Conservation (phyloP, 2,797 vertebrate genomes). For the Lates japonicus region DNA sequence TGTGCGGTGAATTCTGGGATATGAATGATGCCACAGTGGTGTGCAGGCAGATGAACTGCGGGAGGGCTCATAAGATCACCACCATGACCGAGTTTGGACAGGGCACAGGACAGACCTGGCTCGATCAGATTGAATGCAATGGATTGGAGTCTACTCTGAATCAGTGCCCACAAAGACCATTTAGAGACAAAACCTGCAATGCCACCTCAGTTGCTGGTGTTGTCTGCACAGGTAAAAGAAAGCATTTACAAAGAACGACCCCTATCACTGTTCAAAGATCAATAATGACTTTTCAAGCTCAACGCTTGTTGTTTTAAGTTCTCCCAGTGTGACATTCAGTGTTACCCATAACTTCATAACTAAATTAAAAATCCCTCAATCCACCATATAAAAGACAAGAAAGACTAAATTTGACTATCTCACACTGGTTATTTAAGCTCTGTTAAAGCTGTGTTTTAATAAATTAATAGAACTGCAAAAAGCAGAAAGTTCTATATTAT, state of each 20-base stretch:
- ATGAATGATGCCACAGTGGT: constrained; percentile 65
- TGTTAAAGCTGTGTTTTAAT: too few species aligned
- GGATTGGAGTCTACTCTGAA: constrained; percentile 61
- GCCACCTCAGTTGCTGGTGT: constrained; percentile 66
- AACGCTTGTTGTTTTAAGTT: background rate
- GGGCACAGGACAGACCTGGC: constrained; percentile 32
- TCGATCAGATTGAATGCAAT: constrained; percentile 64
- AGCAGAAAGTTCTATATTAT: too few species aligned
- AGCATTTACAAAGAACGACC: background rate
- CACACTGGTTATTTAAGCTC: too few species aligned
- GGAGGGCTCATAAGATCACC: constrained; percentile 49
- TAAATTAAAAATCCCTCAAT: background rate
- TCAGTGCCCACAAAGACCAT: constrained; percentile 57
- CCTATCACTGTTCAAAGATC: background rate
- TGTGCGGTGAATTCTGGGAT: constrained; percentile 79
- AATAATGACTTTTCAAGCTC: background rate
- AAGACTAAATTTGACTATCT: background rate
- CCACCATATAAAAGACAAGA: background rate
- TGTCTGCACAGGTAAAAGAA: constrained; percentile 70
- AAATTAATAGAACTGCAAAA: too few species aligned
- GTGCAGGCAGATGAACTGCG: constrained; percentile 76
- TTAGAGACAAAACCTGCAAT: constrained; percentile 61
- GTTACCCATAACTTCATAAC: background rate
- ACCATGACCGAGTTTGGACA: constrained; percentile 27
- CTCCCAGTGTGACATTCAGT: background rate